Conservation (phyloP, 2,113 vertebrate species). For the Zosterops hypoxanthus region DNA sequence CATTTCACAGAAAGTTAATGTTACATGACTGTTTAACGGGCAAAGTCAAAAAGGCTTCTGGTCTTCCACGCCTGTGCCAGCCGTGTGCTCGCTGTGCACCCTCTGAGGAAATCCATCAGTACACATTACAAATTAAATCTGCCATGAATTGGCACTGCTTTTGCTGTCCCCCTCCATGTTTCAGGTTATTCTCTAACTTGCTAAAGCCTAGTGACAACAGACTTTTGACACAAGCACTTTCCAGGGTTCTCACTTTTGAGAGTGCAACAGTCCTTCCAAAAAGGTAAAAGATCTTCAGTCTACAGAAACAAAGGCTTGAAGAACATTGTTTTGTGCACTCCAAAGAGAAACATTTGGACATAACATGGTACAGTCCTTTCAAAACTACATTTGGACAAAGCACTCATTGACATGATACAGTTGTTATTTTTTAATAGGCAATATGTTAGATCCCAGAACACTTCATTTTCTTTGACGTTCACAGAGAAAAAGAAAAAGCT, state of each 20-base stretch:
- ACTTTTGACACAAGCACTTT: not conserved
- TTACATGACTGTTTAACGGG: not conserved
- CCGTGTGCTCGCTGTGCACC: rapidly evolving
- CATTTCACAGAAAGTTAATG: not conserved
- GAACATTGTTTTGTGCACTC: not conserved
- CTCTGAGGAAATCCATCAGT: not conserved
- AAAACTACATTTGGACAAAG: not conserved
- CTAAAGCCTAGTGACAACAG: not conserved
- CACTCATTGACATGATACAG: not conserved
- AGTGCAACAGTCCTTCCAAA: not conserved
- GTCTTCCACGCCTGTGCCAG: not conserved
- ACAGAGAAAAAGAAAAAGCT: not conserved
- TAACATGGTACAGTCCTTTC: not conserved
- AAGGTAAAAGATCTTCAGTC: not conserved
- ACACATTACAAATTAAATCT: not conserved
- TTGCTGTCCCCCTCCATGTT: not conserved
- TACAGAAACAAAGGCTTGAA: not conserved
- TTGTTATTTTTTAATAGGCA: not conserved
- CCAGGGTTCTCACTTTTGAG: not conserved
- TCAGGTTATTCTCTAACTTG: not conserved
- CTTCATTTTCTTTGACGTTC: not conserved
- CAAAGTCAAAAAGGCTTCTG: rapidly evolving
- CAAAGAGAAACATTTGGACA: not conserved
- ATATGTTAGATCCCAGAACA: not conserved
- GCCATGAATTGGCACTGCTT: rapidly evolving